Conservation (phyloP, 2,113 vertebrate species). For the Spermophilus dauricus region DNA sequence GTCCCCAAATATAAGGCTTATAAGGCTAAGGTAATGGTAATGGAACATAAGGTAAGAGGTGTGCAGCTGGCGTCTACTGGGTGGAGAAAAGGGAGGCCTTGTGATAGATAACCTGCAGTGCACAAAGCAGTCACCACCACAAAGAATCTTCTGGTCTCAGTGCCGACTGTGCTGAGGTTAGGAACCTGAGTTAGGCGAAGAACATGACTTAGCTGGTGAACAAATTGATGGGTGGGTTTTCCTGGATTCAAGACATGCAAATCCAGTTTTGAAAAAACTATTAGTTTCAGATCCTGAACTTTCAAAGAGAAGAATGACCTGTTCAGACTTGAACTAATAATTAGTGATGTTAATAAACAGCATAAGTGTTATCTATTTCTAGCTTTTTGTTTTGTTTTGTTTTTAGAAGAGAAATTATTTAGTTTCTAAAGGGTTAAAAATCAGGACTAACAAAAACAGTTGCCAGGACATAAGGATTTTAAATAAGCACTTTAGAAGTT, state of each 20-base stretch:
- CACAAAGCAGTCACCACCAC: no score
- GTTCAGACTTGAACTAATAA: not conserved
- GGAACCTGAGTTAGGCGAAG: not conserved
- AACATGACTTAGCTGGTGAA: not conserved
- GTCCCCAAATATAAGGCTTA: not conserved
- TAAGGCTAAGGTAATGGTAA: not conserved
- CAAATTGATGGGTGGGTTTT: not conserved
- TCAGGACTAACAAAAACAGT: not conserved
- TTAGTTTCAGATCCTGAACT: not conserved
- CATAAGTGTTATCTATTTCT: not conserved
- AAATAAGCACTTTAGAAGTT: not conserved
- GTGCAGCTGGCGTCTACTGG: not conserved
- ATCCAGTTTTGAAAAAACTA: not conserved
- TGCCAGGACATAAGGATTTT: not conserved
- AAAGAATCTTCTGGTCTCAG: no score
- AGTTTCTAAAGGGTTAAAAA: not conserved
- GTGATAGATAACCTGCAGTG: not conserved
- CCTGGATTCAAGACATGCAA: not conserved
- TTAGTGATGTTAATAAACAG: not conserved
- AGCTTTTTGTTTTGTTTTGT: not conserved
- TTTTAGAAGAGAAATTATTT: not conserved
- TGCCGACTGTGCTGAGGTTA: rapidly evolving
- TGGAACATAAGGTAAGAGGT: not conserved
- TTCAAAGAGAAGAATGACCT: constrained; percentile 20
- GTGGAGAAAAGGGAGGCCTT: not conserved